Conservation (phyloP, 2,888 invertebrate genomes). For the Diogma glabrata region DNA sequence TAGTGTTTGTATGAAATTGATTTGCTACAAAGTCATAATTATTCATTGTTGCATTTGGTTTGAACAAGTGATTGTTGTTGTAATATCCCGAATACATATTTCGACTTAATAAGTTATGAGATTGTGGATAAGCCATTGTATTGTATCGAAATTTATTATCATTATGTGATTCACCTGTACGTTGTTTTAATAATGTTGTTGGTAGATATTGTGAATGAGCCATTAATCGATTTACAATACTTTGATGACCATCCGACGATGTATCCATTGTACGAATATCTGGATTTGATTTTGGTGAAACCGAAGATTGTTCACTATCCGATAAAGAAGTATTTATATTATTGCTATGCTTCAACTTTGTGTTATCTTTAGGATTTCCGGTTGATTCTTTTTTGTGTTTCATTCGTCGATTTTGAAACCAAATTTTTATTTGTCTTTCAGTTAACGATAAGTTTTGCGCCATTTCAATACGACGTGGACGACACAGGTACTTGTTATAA, state of each 20-base stretch:
- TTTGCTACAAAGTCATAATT: slow-evolving; percentile 2
- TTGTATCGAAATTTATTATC: not conserved
- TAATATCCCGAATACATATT: slow-evolving; percentile 5
- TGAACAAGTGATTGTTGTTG: not conserved
- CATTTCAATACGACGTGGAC: slow-evolving; percentile 88
- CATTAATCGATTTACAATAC: slow-evolving; percentile 18
- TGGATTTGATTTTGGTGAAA: not conserved
- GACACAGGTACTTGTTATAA: slow-evolving; percentile 85
- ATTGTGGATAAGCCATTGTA: slow-evolving; percentile 6
- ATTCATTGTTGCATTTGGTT: not conserved
- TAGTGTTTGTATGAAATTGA: slow-evolving; percentile 4
- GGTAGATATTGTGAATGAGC: slow-evolving; percentile 15
- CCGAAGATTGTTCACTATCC: not conserved
- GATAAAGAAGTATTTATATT: not conserved
- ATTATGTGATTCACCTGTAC: not conserved
- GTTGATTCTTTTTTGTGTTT: slow-evolving; percentile 59
- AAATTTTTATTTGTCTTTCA: slow-evolving; percentile 76
- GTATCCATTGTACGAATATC: not conserved
- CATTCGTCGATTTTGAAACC: slow-evolving; percentile 76
- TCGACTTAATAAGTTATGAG: not conserved
- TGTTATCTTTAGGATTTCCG: slow-evolving; percentile 4
- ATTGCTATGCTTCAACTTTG: not conserved
- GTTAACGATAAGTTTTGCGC: slow-evolving; percentile 83
- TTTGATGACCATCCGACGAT: slow-evolving; percentile 15
- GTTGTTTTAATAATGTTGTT: slow-evolving; percentile 1